Base-by-base conservation (phyloP, 2,888 invertebrate species). In the Xiphydria camelus region DNA sequence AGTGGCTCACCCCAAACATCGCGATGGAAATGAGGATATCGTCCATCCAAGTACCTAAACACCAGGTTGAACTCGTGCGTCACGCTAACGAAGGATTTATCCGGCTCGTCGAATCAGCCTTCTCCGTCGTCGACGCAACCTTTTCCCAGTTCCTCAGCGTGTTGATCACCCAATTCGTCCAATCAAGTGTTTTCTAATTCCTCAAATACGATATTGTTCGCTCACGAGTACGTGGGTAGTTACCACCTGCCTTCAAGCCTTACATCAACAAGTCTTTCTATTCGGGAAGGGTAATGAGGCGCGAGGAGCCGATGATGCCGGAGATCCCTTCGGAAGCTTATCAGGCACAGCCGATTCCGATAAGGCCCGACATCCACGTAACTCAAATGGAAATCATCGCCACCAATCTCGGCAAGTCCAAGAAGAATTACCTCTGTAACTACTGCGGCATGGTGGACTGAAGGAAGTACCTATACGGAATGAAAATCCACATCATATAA, bases 361-460 rank as follows among this genome's bases (percentile, higher is more conserved):
- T 57, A 6, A 26, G 45, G 6, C 43, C 59, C 2, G 70, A 77
- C 33, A 79, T 79, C 19, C 80, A 83, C n/a, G 84, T 83, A 48
- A 84, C 86, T 0, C 83, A 85, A 57, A 82, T 87, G 53, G 91
- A 90, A 71, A 87, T 86, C 2, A 79, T 89, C 41, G 88, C 87
- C 39, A 86, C 88, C 53, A 90, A 87, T 67, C 83, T 90, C 78
- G 91, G 91, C 1, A 84, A 85, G 62, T 84, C 85, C 25, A 85
- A 86, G 62, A 85, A 85, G 58, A 89, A 92, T 0, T 94, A 96
- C 74, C 79, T 89, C 39, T 97, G 96, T 76, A 81, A 94, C 22
- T 96, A 92, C 76, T 97, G 96, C 76, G 94, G 94, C 15, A 95
- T 95, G 76, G 82, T 92, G 33, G 96, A 96, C 76, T 95, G 95